Conservation (phyloP, 2,797 vertebrate species). For the Typhlichthys subterraneus region DNA sequence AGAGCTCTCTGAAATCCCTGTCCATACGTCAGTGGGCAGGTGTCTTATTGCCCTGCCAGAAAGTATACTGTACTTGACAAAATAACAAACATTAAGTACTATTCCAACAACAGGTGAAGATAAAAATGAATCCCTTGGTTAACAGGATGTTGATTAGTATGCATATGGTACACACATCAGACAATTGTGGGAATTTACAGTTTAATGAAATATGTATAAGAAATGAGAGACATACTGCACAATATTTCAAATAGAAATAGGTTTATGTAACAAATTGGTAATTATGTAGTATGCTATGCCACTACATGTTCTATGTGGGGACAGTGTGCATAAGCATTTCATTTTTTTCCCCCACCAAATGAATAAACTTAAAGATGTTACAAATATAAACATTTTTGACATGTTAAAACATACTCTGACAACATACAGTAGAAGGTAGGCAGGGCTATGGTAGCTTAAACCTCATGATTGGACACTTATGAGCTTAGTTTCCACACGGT, state of each 20-base stretch:
- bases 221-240: constrained; percentile 26
- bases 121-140: not conserved
- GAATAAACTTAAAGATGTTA: constrained; percentile 77
- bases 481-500: constrained; percentile 45
- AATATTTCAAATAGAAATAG: constrained; percentile 50
- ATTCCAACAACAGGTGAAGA: not conserved
- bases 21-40: constrained; percentile 57
- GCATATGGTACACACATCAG: not conserved
- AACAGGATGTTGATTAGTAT: not conserved
- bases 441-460: constrained; percentile 70
- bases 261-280: constrained; percentile 81
- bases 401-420: constrained; percentile 67
- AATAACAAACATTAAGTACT: constrained; percentile 25
- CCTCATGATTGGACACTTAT: constrained; percentile 46
- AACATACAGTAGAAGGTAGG: constrained; percentile 58
- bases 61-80: constrained; percentile 17
- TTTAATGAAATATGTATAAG: not conserved
- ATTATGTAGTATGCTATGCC: constrained; percentile 75
- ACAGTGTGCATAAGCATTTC: constrained; percentile 70
- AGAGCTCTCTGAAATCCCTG: constrained; percentile 48
- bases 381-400: constrained; percentile 81
- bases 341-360: constrained; percentile 50
- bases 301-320: constrained; percentile 68
- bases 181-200: not conserved
- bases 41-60: constrained; percentile 29